These are phyloP conservation scores for Typhlomys cinereus DNA, from an alignment of 2,113 vertebrate species.

Conservation along the genomic window DNA sequence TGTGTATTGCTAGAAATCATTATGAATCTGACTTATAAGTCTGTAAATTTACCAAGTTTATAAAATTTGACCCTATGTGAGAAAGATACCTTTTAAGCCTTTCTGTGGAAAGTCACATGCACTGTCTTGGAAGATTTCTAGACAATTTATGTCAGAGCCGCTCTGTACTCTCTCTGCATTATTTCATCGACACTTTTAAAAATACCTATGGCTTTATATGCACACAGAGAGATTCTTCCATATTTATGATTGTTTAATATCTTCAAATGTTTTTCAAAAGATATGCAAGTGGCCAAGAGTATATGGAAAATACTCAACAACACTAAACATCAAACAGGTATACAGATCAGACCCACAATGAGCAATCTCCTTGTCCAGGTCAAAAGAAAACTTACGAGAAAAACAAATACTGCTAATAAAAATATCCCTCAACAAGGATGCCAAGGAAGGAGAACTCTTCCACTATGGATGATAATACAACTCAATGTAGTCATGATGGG, in stretches of 20 bases:
- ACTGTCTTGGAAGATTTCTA: constrained; percentile 8
- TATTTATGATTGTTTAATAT: neutral
- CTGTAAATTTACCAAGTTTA: constrained; percentile 17
- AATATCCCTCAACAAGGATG: neutral
- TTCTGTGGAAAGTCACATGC: neutral
- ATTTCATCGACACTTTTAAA: neutral
- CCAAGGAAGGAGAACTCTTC: neutral
- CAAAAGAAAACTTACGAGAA: too few relatives aligned
- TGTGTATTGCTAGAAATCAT: neutral
- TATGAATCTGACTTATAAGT: constrained; percentile 12
- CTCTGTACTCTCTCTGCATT: neutral
- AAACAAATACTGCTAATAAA: neutral
- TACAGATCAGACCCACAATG: neutral
- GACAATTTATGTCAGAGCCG: neutral
- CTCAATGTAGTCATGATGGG: neutral
- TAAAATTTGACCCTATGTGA: neutral
- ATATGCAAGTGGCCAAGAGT: neutral
- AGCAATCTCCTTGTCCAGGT: neutral
- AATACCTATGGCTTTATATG: neutral
- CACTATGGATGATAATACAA: neutral
- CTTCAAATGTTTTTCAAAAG: neutral
- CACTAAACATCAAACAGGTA: neutral
- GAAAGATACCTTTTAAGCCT: constrained; percentile 3
- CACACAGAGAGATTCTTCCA: neutral
- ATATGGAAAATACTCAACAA: neutral